Base-by-base conservation (phyloP, 92 coral and sea anemone species). In the Montipora capitata region DNA sequence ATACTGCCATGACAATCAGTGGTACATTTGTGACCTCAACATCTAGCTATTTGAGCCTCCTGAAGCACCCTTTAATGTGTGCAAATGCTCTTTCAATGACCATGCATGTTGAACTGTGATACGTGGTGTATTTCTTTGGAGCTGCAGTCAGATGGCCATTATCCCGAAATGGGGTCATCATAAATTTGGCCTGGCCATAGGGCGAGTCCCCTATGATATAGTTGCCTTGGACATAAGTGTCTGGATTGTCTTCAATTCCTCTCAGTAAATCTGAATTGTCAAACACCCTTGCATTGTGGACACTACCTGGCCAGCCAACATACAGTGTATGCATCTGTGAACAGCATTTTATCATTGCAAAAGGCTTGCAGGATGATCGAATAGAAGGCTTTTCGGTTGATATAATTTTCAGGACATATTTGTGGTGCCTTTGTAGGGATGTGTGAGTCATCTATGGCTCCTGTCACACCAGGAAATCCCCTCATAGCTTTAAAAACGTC, bases 231-330 rank as follows among this genome's bases (percentile, higher is more conserved):
- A 85, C 71, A 54, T 74, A 75, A 61, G 58, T 59, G 74, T 85
- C 82, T 43, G 43, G 17, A 70, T 54, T 54, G 14, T 40, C 3
- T 27, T 27, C 73, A 5, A 64, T 64, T 84, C 74, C 74, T 73
- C 72, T 61, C 88, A 72, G 82, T 74, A 84, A 62, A 67, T 85
- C 84, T 76, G 85, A 85, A 77, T 85, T 85, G 85, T 66, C 65
- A 38, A 85, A 77, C 56, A 66, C 90, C 48, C 77, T 18, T 9
- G 77, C 84, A 66, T 85, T 74, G 71, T 80, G 91, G 63, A 79
- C 88, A 73, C 90, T 86, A 68, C 77, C 77, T 63, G 90, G 85
- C 90, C 90, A 77, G 44, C 84, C 90, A 49, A 77, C 68, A 85
- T 77, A 20, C 27, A 20, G 27, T 20, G 27, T 20, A 77, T 59